phyloP scores from a whole-genome alignment of 1,140 invertebrate species.

The Berghia stephanieae region DNA sequence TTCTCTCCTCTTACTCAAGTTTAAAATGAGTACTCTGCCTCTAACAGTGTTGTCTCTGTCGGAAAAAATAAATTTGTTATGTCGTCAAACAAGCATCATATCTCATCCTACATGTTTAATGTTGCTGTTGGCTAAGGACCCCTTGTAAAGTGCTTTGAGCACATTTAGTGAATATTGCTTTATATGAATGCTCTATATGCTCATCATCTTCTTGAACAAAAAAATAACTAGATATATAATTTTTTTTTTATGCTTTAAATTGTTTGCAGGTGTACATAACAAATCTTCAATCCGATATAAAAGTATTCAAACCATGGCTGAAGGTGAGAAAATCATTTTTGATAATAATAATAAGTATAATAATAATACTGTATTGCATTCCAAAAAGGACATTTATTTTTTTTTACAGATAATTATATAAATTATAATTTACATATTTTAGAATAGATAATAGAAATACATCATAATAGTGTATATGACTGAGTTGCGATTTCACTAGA shows the following conservation, averaged over 20 bases:
- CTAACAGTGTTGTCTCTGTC: too few relatives aligned
- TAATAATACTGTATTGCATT: neutral
- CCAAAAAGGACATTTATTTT: neutral
- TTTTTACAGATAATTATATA: neutral
- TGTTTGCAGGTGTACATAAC: conserved; percentile 68
- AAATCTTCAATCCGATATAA: conserved; percentile 65
- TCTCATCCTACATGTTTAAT: conserved; percentile 66
- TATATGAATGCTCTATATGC: conserved; percentile 68
- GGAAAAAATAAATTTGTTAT: too few relatives aligned
- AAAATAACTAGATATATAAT: conserved; percentile 47
- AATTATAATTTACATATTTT: neutral
- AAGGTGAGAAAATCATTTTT: conserved; percentile 61
- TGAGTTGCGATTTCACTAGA: neutral
- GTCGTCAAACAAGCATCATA: conserved; percentile 70
- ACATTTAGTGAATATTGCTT: too few relatives aligned
- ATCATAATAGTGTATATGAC: neutral
- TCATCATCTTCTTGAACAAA: conserved; percentile 63
- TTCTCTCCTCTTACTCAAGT: too few relatives aligned
- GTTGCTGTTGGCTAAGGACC: too few relatives aligned
- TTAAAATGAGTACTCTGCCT: too few relatives aligned
- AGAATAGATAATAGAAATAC: neutral
- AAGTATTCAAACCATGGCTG: conserved; percentile 69
- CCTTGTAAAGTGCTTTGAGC: too few relatives aligned
- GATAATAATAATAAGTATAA: neutral
- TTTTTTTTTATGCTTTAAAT: conserved; percentile 24